Evolutionary conservation across 2,888 invertebrate genomes (phyloP).

Genomic region (Seira sanloemensis): DNA sequence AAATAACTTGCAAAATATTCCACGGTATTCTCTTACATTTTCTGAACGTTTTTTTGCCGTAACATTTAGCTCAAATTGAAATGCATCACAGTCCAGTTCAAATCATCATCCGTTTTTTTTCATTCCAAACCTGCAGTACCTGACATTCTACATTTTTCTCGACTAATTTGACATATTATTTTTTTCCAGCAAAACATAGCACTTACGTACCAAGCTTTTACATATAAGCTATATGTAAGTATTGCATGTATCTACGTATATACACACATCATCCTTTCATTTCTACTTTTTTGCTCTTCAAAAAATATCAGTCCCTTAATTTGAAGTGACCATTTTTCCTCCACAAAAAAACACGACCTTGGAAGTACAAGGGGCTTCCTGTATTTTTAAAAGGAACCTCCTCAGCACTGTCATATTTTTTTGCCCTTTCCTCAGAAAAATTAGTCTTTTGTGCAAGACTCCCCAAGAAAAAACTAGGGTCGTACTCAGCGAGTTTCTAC

Average conservation of each 20-base stretch:
- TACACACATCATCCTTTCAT: background rate
- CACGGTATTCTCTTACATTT: too few relatives aligned
- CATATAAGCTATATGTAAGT: too few relatives aligned
- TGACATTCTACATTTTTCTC: background rate
- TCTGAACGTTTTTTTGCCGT: too few relatives aligned
- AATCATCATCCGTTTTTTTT: background rate
- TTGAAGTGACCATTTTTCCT: background rate
- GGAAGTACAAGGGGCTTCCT: slow-evolving; percentile 25
- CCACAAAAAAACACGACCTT: slow-evolving; percentile 33
- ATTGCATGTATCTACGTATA: background rate
- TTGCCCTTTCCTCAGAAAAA: background rate
- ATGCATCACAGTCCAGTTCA: too few relatives aligned
- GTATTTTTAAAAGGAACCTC: background rate
- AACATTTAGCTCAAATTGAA: too few relatives aligned
- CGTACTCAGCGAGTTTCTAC: background rate
- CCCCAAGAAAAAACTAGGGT: background rate
- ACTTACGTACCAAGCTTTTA: too few relatives aligned
- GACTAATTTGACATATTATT: too few relatives aligned
- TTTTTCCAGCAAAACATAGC: too few relatives aligned
- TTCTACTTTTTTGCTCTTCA: slow-evolving; percentile 4
- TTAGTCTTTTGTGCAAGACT: background rate
- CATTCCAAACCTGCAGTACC: background rate
- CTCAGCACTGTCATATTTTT: background rate
- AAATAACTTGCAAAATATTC: too few relatives aligned
- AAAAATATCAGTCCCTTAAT: background rate